These are phyloP conservation scores for pig (Sus scrofa) DNA, from an alignment of 2,113 vertebrate species.

Conservation along the genomic window DNA sequence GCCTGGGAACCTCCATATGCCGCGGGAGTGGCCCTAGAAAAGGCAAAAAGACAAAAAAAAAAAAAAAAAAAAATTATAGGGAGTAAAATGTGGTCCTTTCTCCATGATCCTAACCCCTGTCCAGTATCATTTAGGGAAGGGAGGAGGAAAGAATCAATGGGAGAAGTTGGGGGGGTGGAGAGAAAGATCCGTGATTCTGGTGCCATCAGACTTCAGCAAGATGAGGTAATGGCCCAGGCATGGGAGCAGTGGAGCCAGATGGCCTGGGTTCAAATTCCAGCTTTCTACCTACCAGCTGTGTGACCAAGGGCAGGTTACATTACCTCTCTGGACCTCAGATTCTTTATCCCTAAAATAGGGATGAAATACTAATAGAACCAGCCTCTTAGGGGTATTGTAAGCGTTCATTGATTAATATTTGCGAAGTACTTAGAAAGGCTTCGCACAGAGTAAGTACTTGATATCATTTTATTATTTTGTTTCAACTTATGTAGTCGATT, in stretches of 20 bases:
- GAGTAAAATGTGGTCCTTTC: neutral
- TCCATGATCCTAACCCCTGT: neutral
- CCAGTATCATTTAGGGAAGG: neutral
- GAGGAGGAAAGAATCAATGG: constrained; percentile 24
- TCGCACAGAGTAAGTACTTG: neutral
- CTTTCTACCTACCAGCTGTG: neutral
- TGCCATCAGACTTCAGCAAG: neutral
- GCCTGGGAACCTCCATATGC: too few species aligned
- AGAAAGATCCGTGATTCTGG: neutral
- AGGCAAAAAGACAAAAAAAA: too few species aligned
- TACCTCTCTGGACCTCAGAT: neutral
- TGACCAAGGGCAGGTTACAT: neutral
- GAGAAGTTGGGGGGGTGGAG: neutral
- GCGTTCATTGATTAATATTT: neutral
- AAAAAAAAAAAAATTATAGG: neutral
- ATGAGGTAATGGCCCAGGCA: neutral
- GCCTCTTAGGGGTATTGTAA: neutral
- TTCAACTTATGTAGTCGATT: neutral
- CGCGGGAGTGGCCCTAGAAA: too few species aligned
- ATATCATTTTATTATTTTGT: neutral
- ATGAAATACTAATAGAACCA: neutral
- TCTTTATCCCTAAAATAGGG: neutral
- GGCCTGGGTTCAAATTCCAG: neutral
- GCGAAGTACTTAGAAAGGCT: neutral
- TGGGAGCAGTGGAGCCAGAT: neutral